Evolutionary conservation across 2,888 invertebrate species (phyloP).

Genomic region (Apamea epomidion): DNA sequence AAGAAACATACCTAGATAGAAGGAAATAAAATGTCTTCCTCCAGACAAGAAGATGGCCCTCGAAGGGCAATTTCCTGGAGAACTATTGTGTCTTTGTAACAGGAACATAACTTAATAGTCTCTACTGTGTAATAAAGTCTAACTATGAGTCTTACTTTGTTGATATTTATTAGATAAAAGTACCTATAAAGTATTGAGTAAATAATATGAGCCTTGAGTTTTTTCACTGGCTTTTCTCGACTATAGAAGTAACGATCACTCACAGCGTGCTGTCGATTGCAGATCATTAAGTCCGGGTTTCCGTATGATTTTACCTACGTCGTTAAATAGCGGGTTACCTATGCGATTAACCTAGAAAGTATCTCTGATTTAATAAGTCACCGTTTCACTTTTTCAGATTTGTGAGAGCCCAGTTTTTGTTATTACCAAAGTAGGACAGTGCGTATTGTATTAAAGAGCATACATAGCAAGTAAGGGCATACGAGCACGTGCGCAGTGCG

Average conservation of each 20-base stretch:
- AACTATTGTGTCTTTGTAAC: conserved; percentile 35
- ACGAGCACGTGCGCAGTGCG: conserved; percentile 50
- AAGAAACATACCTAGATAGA: conserved; percentile 1
- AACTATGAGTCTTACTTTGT: conserved; percentile 10
- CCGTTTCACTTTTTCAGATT: neutral
- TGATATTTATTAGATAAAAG: conserved; percentile 6
- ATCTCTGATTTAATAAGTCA: neutral
- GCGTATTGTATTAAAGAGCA: conserved; percentile 8
- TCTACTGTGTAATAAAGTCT: conserved; percentile 13
- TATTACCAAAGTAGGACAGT: neutral
- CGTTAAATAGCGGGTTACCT: neutral
- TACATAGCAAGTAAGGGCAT: conserved; percentile 1
- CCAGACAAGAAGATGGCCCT: conserved; percentile 22
- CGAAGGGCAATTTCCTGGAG: conserved; percentile 47
- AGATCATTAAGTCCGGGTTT: conserved; percentile 4
- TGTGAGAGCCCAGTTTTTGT: neutral
- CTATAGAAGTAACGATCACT: neutral
- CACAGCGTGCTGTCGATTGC: conserved; percentile 7
- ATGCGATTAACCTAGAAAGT: neutral
- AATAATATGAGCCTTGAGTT: neutral
- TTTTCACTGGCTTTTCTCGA: neutral
- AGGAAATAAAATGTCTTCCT: conserved; percentile 41
- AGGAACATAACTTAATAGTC: conserved; percentile 31
- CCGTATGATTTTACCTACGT: neutral
- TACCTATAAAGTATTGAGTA: neutral